phyloP scores from a whole-genome alignment of 2,797 vertebrate genomes.

The Hyperoplus immaculatus region DNA sequence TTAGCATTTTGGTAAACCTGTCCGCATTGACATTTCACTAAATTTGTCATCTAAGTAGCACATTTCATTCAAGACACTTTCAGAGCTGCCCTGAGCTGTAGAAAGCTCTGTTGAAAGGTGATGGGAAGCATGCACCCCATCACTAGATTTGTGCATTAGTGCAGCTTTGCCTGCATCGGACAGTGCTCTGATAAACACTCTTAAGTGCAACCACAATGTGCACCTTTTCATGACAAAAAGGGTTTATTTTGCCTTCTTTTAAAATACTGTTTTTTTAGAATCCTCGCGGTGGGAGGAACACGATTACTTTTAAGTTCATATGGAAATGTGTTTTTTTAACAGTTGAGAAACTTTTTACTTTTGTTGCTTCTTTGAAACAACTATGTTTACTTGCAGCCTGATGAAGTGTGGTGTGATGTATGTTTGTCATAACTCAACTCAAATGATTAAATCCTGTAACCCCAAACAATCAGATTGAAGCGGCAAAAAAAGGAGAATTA shows the following conservation, averaged over 20 bases:
- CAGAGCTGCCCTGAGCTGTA: slow-evolving; percentile 28
- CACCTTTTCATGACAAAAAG: slow-evolving; percentile 23
- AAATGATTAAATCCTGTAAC: slow-evolving; percentile 35
- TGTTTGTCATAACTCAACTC: slow-evolving; percentile 5
- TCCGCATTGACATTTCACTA: slow-evolving; percentile 38
- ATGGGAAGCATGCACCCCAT: slow-evolving; percentile 18
- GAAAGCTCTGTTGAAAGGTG: slow-evolving; percentile 35
- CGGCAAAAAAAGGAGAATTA: slow-evolving; percentile 16
- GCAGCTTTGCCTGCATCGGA: slow-evolving; percentile 33
- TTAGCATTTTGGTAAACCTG: slow-evolving; percentile 39
- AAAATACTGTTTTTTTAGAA: slow-evolving; percentile 55
- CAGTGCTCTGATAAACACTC: slow-evolving; percentile 12
- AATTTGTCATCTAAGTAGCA: slow-evolving; percentile 32
- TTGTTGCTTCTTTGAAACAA: slow-evolving; percentile 20
- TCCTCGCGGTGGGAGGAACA: slow-evolving; percentile 55
- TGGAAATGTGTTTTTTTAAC: slow-evolving; percentile 14
- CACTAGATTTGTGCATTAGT: slow-evolving; percentile 20
- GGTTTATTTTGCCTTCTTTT: slow-evolving; percentile 43
- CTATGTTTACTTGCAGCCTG: slow-evolving; percentile 40
- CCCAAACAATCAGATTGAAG: neutral
- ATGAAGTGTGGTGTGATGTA: slow-evolving; percentile 16
- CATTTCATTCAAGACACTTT: slow-evolving; percentile 34
- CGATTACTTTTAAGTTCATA: neutral
- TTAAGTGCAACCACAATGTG: slow-evolving; percentile 31
- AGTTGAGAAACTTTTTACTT: neutral